A percentile compares a stretch with the other conserved stretches of the same genome.
phyloP scores from a whole-genome alignment of 2,888 invertebrate genomes.

The Aspidapion aeneum region DNA sequence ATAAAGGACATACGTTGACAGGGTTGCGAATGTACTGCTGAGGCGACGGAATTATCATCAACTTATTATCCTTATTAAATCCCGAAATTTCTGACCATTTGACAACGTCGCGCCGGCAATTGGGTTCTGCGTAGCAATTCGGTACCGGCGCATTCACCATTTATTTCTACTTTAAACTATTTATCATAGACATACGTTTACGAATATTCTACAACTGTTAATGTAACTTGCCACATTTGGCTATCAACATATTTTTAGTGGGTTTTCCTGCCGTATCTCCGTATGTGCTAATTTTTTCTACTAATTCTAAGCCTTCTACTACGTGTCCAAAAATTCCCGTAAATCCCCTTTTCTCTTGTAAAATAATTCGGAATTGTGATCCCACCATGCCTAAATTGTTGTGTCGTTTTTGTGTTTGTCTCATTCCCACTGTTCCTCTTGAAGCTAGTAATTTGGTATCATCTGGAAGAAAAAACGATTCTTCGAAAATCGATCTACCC shows the following conservation, averaged over 20 bases:
- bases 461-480: conserved; percentile 76
- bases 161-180: not conserved
- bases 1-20: conserved; percentile 64
- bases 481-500: conserved; percentile 74
- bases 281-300: conserved; percentile 73
- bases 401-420: conserved; percentile 74
- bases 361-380: conserved; percentile 77
- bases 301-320: conserved; percentile 73
- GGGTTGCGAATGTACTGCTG: conserved; percentile 55
- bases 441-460: conserved; percentile 73
- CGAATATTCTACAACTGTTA: conserved; percentile 3
- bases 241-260: conserved; percentile 67
- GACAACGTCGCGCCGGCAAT: no score
- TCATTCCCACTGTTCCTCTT: conserved; percentile 77
- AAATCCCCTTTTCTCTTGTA: conserved; percentile 79
- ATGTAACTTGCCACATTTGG: conserved; percentile 71
- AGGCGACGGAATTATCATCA: conserved; percentile 51
- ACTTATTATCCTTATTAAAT: conserved; percentile 44
- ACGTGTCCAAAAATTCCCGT: conserved; percentile 80
- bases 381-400: conserved; percentile 80
- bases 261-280: conserved; percentile 78
- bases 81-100: no score
- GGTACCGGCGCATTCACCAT: no score
- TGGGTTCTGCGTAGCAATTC: no score
- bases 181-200: not conserved